Percentiles rank a stretch among this genome's conserved stretches.
phyloP scores from a whole-genome alignment of 2,888 invertebrate genomes.

The Tenthredo distinguenda region DNA sequence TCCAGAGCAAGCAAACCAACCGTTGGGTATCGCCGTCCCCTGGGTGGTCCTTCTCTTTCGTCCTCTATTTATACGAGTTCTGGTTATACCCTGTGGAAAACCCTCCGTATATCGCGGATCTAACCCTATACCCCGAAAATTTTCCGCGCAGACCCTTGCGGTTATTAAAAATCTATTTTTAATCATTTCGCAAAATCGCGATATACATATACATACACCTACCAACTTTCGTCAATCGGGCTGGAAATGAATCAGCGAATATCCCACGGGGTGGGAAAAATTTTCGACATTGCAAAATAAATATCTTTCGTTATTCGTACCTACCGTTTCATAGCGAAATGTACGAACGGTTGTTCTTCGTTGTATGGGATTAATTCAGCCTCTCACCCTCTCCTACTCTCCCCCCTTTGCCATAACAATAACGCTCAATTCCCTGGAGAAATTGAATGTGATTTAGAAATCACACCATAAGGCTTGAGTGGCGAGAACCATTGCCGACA shows the following conservation, averaged over 20 bases:
- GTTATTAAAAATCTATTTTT: conserved; percentile 26
- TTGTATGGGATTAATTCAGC: conserved; percentile 69
- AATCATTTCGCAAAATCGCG: neutral
- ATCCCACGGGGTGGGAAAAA: neutral
- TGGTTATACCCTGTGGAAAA: conserved; percentile 1
- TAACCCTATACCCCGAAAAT: neutral
- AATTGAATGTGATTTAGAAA: conserved; percentile 73
- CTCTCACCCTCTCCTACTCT: conserved; percentile 20
- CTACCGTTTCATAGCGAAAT: neutral
- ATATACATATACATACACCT: neutral
- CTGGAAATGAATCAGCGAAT: neutral
- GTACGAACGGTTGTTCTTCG: conserved; percentile 67
- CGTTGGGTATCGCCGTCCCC: conserved; percentile 27
- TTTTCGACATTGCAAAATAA: neutral
- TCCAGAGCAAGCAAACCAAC: conserved; percentile 40
- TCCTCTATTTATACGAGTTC: conserved; percentile 46
- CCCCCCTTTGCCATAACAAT: conserved; percentile 52
- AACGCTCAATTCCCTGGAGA: conserved; percentile 60
- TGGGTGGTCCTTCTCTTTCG: conserved; percentile 41
- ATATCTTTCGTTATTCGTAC: neutral
- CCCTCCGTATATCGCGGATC: conserved; percentile 2
- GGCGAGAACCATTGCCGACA: conserved; percentile 43
- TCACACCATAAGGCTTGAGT: conserved; percentile 69
- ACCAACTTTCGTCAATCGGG: neutral
- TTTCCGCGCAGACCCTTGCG: neutral